These are phyloP conservation scores for Hyla sarda DNA, from an alignment of 2,113 vertebrate species.

Conservation along the genomic window DNA sequence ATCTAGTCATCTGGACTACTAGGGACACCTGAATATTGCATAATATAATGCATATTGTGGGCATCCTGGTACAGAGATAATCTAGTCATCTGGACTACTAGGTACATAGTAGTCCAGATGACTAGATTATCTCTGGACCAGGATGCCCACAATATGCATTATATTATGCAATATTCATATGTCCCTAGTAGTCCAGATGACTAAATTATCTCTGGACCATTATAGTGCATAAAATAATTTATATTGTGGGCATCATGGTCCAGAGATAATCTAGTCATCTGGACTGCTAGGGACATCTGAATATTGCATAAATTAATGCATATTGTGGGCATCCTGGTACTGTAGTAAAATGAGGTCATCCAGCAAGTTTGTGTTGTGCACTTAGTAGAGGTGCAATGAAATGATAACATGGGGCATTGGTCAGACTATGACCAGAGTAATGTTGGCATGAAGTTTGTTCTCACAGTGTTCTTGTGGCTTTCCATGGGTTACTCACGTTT, in stretches of 20 bases:
- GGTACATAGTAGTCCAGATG: not conserved
- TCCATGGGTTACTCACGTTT: not conserved
- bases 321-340: not conserved
- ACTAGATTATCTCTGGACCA: not conserved
- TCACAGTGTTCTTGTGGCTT: not conserved
- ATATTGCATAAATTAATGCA: not conserved
- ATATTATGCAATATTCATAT: not conserved
- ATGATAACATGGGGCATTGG: not conserved
- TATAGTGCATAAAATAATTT: not conserved
- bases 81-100: not conserved
- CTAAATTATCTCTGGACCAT: not conserved
- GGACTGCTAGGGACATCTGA: not conserved
- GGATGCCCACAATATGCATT: constrained; percentile 9
- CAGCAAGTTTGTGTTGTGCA: not conserved
- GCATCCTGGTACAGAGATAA: too few relatives aligned
- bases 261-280: not conserved
- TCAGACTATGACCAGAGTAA: too few relatives aligned
- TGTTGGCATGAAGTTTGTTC: not conserved
- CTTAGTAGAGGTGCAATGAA: not conserved
- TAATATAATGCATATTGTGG: constrained; percentile 8
- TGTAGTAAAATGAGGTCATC: not conserved
- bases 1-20: not conserved
- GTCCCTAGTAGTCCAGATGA: not conserved
- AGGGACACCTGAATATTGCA: not conserved
- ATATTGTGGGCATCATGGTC: too few relatives aligned